Base-by-base conservation (phyloP, 1,140 invertebrate species). In the Agrypnia vestita region DNA sequence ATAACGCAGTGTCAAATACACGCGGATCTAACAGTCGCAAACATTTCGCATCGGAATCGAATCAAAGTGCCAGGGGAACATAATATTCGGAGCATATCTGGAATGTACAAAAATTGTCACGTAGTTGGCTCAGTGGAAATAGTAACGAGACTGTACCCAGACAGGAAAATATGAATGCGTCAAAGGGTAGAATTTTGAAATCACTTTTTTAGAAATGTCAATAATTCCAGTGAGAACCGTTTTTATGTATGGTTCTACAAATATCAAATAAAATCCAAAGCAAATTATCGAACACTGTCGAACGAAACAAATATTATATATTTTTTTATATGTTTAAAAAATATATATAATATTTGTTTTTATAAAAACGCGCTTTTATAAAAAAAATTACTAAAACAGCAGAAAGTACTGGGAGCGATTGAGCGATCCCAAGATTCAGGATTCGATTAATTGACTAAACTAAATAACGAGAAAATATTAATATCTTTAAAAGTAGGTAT, bases 1-100 rank as follows among this genome's bases (percentile, higher is more conserved):
- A 35, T 3, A 35, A 35, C 25, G 25, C 6, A 35, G 25, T 35
- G 25, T 35, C 15, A 59, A 21, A 59, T 59, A 19, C 13, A 59
- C 13, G 55, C 55, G 17, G 56, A 62, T 6, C 17, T 21, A 8
- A 11, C 15, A 59, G 19, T 56, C 53, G n/a, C 53, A 15, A 56
- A 56, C 17, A 59, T 59, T 59, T 59, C 17, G 17, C 21, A 21
- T 59, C 55, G 55, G 55, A 59, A 59, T 21, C 17, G 17, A 59
- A 59, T 59, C 9, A 8, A 8, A 59, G 7, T 21, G 12, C 51
- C 51, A 13, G 51, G 51, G 7, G 51, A 55, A 13, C 17, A 55
- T 17, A 17, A 55, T 13, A 55, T 55, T 55, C 51, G 51, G 13
- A 55, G 51, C 51, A 55, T n/a, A 55, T 17, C 13, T 17, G 17